Percentiles rank a stretch among this genome's conserved stretches.
Conservation (phyloP, 2,113 vertebrate species). For the Pristiophorus japonicus region DNA sequence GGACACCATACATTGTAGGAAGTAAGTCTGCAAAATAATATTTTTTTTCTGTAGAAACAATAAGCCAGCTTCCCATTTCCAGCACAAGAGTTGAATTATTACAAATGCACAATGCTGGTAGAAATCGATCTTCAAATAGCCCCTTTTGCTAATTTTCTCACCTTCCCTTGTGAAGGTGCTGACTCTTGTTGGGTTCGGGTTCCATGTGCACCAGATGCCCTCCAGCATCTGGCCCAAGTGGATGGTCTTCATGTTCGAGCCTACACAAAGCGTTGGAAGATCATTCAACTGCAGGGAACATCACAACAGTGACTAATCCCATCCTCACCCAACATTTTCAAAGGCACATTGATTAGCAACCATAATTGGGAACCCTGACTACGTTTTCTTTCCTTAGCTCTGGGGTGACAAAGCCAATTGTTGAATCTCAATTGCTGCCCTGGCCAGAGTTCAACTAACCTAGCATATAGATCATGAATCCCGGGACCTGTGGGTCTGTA, state of each 20-base stretch:
- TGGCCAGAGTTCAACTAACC: not conserved
- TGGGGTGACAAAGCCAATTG: not conserved
- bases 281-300: not conserved
- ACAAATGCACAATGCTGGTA: not conserved
- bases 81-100: not conserved
- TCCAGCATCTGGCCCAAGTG: not conserved
- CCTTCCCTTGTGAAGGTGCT: not conserved
- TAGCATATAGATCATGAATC: no score
- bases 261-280: not conserved
- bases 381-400: not conserved
- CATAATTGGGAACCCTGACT: not conserved
- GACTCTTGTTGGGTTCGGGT: not conserved
- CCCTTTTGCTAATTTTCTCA: not conserved
- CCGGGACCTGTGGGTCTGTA: not conserved
- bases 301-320: not conserved
- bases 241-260: not conserved
- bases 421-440: not conserved
- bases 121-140: not conserved
- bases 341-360: not conserved
- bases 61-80: not conserved
- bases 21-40: not conserved
- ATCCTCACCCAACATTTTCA: not conserved
- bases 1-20: not conserved
- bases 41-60: not conserved
- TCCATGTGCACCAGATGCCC: not conserved